Conservation (phyloP, 2,888 invertebrate genomes). For the Congeria kusceri region DNA sequence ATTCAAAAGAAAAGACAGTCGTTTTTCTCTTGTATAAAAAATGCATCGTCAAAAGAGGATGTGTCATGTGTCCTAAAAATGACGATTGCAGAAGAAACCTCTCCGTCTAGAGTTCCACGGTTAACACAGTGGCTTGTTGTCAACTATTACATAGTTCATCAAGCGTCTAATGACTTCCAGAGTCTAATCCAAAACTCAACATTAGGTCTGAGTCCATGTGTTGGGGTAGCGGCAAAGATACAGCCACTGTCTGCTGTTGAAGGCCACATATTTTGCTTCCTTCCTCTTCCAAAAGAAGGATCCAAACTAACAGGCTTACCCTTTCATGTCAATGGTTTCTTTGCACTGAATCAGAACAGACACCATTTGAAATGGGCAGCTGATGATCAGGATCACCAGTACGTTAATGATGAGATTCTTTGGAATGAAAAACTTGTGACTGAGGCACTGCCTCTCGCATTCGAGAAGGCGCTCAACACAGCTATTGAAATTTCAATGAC, state of each 20-base stretch:
- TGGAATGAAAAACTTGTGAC: constrained; percentile 79
- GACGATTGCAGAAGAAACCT: background rate
- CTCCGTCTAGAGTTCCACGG: background rate
- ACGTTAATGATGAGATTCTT: constrained; percentile 65
- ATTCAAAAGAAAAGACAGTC: background rate
- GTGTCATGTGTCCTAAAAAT: background rate
- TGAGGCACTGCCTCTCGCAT: constrained; percentile 73
- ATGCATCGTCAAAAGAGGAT: constrained; percentile 9
- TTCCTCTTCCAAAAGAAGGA: constrained; percentile 79
- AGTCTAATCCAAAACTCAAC: constrained; percentile 20
- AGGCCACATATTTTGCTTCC: constrained; percentile 70
- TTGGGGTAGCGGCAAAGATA: constrained; percentile 39
- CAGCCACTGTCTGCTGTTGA: constrained; percentile 4
- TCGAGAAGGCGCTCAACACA: constrained; percentile 57
- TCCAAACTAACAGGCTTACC: constrained; percentile 79
- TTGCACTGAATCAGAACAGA: constrained; percentile 80
- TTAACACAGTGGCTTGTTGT: constrained; percentile 19
- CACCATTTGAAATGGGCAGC: constrained; percentile 82
- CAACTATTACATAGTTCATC: constrained; percentile 27
- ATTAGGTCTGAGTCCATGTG: constrained; percentile 39
- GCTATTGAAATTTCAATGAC: constrained; percentile 36
- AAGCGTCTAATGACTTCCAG: constrained; percentile 27
- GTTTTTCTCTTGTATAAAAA: background rate
- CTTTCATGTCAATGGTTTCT: constrained; percentile 83
- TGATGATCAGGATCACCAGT: constrained; percentile 56